phyloP scores from a whole-genome alignment of 2,797 vertebrate species.

The Carcharodon carcharias region DNA sequence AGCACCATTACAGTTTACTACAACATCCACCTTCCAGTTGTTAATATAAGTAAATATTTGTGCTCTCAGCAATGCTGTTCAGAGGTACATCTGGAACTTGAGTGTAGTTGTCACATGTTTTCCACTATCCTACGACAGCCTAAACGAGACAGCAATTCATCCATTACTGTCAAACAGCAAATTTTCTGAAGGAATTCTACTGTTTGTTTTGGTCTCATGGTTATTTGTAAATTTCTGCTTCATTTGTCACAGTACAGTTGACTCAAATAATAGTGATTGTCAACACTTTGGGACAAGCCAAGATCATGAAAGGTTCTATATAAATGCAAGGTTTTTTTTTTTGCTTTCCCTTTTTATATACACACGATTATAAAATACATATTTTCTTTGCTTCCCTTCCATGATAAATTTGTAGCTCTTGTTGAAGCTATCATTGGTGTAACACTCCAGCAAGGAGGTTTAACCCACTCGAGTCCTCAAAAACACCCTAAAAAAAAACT shows the following conservation, averaged over 20 bases:
- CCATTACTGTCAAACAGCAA: neutral
- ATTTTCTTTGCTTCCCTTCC: neutral
- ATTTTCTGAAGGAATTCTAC: neutral
- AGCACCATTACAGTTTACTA: neutral
- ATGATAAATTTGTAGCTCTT: neutral
- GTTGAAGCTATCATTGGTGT: neutral
- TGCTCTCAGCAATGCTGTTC: neutral
- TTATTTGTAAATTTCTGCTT: neutral
- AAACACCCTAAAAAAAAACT: neutral
- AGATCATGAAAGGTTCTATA: neutral
- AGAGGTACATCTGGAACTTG: neutral
- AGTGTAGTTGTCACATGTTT: neutral
- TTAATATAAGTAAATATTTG: neutral
- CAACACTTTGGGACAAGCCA: neutral
- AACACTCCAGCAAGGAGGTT: neutral
- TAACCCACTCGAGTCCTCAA: neutral
- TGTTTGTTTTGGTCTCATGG: neutral
- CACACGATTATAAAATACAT: neutral
- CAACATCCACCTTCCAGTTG: neutral
- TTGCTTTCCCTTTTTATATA: neutral
- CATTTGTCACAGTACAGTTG: neutral
- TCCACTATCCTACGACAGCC: neutral
- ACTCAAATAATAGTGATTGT: neutral
- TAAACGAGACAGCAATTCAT: neutral
- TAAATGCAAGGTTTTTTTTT: neutral